phyloP scores from a whole-genome alignment of 2,888 invertebrate genomes.

The Lepetodrilus schrolli region DNA sequence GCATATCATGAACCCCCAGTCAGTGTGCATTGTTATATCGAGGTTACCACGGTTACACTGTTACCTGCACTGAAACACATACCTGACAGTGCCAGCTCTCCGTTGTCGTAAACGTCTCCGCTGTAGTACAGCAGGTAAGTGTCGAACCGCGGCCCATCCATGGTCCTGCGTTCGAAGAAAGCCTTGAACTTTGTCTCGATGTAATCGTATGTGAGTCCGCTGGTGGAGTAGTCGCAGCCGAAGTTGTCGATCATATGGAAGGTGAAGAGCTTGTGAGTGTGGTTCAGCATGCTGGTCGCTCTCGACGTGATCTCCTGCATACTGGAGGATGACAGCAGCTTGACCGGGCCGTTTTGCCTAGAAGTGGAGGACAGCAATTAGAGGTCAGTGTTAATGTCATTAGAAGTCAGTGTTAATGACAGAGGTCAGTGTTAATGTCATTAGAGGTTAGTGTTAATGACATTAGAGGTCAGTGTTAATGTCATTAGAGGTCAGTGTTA shows the following conservation, averaged over 20 bases:
- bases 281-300: conserved; percentile 66
- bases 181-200: conserved; percentile 65
- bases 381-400: no score
- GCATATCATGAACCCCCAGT: no score
- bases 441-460: no score
- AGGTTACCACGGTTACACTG: no score
- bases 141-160: conserved; percentile 73
- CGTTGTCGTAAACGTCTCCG: conserved; percentile 72
- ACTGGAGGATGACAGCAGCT: conserved; percentile 58
- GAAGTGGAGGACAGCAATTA: no score
- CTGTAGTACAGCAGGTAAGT: conserved; percentile 74
- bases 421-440: no score
- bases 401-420: no score
- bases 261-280: conserved; percentile 70
- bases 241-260: conserved; percentile 73
- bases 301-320: conserved; percentile 64
- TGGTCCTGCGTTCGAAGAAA: conserved; percentile 70
- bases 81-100: conserved; percentile 75
- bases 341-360: conserved; percentile 57
- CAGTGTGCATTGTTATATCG: no score
- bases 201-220: conserved; percentile 66
- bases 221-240: conserved; percentile 74
- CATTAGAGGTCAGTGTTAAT: no score
- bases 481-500: no score
- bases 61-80: no score